These are phyloP conservation scores for Myiotriccus ornatus DNA, from an alignment of 2,797 vertebrate species.

Conservation along the genomic window DNA sequence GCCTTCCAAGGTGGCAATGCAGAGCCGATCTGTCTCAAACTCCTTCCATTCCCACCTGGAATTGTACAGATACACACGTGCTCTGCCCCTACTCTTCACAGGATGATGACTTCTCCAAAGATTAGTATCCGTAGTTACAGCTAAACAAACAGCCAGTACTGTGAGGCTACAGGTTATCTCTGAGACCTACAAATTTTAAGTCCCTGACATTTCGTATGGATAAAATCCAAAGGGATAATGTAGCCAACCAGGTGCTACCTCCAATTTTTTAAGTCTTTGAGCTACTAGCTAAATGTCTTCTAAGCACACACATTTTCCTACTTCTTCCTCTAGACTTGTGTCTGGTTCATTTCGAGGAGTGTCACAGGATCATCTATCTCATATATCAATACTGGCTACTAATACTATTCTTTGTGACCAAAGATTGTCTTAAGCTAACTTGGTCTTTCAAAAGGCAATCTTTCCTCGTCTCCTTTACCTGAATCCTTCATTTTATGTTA, in stretches of 20 bases:
- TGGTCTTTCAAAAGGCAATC: background rate
- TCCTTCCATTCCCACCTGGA: background rate
- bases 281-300: background rate
- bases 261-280: background rate
- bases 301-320: background rate
- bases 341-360: background rate
- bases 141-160: background rate
- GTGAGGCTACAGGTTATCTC: background rate
- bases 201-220: background rate
- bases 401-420: background rate
- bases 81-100: background rate
- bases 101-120: background rate
- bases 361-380: background rate
- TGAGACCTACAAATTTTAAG: background rate
- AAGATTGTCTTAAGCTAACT: background rate
- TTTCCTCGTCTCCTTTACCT: background rate
- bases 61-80: background rate
- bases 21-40: background rate
- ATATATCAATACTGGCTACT: too few relatives aligned
- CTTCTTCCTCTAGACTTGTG: background rate
- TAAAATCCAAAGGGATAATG: background rate
- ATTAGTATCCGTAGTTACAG: background rate
- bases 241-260: background rate
- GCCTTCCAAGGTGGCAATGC: background rate
- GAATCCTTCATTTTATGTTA: background rate